Percentiles rank a stretch among this genome's conserved stretches.
Conservation (phyloP, 23 tunicate genomes). For the Halocynthia aurantium region DNA sequence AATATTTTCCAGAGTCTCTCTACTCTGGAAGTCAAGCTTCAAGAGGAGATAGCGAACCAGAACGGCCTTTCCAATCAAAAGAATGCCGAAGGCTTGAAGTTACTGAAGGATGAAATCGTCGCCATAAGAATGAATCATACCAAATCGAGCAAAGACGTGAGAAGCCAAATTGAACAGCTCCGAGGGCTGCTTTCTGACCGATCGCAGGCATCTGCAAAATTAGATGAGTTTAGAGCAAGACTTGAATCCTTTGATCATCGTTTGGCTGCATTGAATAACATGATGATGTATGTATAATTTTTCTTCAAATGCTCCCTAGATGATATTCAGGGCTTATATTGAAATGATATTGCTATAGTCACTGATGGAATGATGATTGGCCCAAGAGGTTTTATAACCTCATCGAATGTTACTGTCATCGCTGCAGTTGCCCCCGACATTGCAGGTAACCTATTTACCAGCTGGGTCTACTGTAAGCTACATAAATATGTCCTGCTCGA, state of each 20-base stretch:
- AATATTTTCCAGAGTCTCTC: not conserved
- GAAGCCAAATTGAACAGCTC: not conserved
- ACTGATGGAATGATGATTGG: too few species aligned
- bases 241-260: slow-evolving; percentile 1
- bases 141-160: not conserved
- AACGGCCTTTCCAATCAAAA: not conserved
- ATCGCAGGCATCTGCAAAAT: not conserved
- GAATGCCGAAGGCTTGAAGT: not conserved
- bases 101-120: not conserved
- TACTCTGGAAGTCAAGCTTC: slow-evolving; percentile 7
- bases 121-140: not conserved
- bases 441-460: too few species aligned
- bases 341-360: too few species aligned
- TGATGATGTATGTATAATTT: not conserved
- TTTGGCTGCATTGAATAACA: not conserved
- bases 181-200: slow-evolving; percentile 1
- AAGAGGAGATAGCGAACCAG: not conserved
- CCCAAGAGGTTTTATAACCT: too few species aligned
- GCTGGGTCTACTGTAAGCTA: too few species aligned
- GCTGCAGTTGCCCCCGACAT: too few species aligned
- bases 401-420: too few species aligned
- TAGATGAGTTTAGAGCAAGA: not conserved
- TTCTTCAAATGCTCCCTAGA: not conserved
- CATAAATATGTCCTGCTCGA: too few species aligned
- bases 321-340: too few species aligned